Evolutionary conservation across 1,140 invertebrate genomes (phyloP).

Genomic region (Caenorhabditis tropicalis): DNA sequence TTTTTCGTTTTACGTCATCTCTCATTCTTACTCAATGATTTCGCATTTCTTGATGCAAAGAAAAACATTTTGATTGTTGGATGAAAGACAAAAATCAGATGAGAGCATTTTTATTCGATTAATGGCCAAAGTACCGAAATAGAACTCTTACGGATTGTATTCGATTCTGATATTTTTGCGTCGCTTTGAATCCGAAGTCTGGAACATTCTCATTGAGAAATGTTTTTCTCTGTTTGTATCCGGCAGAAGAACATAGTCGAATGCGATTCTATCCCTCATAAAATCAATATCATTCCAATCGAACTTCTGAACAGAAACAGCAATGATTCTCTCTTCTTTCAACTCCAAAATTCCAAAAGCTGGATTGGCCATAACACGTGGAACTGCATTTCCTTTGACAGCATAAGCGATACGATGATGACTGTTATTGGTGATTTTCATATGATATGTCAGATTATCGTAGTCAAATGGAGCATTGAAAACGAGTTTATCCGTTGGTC

Average conservation of each 20-base stretch:
- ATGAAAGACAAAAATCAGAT: no score
- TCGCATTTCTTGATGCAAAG: neutral
- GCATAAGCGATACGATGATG: conserved; percentile 45
- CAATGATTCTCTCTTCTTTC: neutral
- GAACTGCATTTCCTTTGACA: conserved; percentile 40
- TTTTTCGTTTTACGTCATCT: conserved; percentile 10
- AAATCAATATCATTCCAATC: conserved; percentile 32
- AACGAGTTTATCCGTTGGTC: neutral
- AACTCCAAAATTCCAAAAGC: conserved; percentile 21
- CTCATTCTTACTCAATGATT: neutral
- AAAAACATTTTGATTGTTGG: no score
- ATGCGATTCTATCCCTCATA: conserved; percentile 17
- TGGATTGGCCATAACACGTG: conserved; percentile 43
- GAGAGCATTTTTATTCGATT: no score
- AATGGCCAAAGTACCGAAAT: no score
- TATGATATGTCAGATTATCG: conserved; percentile 51
- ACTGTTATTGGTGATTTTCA: conserved; percentile 45
- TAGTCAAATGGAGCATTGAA: conserved; percentile 53
- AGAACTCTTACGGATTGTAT: conserved; percentile 47
- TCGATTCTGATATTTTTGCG: conserved; percentile 42
- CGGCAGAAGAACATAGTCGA: conserved; percentile 44
- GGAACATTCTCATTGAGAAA: conserved; percentile 31
- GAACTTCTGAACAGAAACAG: conserved; percentile 45
- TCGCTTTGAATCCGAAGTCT: neutral
- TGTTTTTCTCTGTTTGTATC: conserved; percentile 20